Evolutionary conservation across 2,113 vertebrate genomes (phyloP).

Genomic region (Ailuropoda melanoleuca): DNA sequence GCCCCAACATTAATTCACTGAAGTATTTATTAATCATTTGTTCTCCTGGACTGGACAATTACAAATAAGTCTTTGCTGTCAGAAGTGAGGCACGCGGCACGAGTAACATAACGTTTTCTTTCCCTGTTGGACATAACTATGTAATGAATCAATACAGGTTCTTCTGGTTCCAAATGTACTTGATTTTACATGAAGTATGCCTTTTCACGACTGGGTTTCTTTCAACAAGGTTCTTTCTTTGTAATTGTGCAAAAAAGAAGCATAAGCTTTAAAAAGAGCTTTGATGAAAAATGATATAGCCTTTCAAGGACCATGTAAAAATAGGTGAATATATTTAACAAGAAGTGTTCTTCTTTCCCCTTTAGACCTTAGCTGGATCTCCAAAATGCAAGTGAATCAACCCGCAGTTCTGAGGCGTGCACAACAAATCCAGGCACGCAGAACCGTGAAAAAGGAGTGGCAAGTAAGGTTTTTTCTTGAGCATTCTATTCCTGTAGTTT

Average conservation of each 20-base stretch:
- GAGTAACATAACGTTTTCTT: neutral
- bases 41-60: neutral
- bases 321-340: neutral
- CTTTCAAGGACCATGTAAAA: neutral
- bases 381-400: slow-evolving; percentile 91
- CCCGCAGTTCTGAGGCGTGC: slow-evolving; percentile 92
- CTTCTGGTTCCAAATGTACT: neutral
- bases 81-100: neutral
- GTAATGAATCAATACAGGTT: neutral
- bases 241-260: neutral
- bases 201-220: neutral
- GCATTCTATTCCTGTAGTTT: slow-evolving; percentile 66
- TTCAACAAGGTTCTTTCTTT: neutral
- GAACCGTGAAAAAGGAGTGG: slow-evolving; percentile 92
- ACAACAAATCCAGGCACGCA: slow-evolving; percentile 88
- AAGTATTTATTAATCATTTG: slow-evolving; percentile 48
- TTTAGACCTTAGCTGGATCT: slow-evolving; percentile 92
- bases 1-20: slow-evolving; percentile 36
- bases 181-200: neutral
- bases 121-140: neutral
- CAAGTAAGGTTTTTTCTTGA: slow-evolving; percentile 86
- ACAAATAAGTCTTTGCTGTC: slow-evolving; percentile 55
- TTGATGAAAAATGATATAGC: neutral
- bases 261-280: neutral
- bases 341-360: neutral